Conservation (phyloP, 2,797 vertebrate genomes). For the Cossypha dichroa region DNA sequence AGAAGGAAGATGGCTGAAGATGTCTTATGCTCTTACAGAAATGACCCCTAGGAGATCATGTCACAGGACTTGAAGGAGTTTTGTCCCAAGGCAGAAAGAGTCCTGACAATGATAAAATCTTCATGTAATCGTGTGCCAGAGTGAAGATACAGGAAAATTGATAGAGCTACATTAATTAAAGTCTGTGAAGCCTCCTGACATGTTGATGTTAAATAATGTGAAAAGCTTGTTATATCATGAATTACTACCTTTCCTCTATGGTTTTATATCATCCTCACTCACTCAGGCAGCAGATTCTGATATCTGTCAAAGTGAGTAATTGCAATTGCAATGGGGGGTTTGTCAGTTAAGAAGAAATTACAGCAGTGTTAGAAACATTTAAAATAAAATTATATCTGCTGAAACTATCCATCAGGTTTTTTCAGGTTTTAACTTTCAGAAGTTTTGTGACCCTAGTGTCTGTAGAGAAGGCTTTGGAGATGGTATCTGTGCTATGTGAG, state of each 20-base stretch:
- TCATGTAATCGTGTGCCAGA: not conserved
- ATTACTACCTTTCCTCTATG: not conserved
- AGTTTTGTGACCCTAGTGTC: not conserved
- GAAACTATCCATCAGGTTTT: not conserved
- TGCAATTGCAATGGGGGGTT: not conserved
- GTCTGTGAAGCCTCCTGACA: not conserved
- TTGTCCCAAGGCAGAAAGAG: not conserved
- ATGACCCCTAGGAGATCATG: not conserved
- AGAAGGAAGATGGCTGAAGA: not conserved
- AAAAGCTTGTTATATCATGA: not conserved
- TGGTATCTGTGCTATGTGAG: not conserved
- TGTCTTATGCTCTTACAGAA: not conserved
- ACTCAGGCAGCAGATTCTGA: not conserved
- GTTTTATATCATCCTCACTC: not conserved
- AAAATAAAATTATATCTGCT: not conserved
- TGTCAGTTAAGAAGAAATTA: not conserved
- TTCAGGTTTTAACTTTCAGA: not conserved
- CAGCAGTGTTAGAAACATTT: not conserved
- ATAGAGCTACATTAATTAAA: not conserved
- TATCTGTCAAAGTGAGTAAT: not conserved
- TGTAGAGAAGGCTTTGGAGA: not conserved
- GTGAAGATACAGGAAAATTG: not conserved
- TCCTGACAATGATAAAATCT: not conserved
- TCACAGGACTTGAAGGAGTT: not conserved
- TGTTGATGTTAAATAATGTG: not conserved